phyloP scores from a whole-genome alignment of 92 coral and sea anemone genomes.

The Zoanthus sansibaricus region DNA sequence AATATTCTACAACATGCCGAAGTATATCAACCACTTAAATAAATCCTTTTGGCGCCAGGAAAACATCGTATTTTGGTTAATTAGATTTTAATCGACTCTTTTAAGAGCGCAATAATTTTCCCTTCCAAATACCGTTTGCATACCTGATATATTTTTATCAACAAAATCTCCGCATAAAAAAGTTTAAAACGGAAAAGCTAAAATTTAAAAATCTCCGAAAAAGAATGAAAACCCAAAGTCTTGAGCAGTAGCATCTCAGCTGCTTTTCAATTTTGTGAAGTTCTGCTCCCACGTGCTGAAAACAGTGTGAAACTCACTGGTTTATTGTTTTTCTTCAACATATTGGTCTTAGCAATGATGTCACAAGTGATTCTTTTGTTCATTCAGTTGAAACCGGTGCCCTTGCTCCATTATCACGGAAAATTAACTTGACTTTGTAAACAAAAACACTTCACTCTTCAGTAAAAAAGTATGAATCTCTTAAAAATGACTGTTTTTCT shows the following conservation, averaged over 20 bases:
- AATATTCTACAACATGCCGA: background rate
- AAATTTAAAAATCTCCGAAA: background rate
- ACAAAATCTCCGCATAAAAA: background rate
- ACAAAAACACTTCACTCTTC: conserved; percentile 15
- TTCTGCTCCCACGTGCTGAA: conserved; percentile 10
- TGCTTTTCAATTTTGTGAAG: background rate
- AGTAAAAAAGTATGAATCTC: background rate
- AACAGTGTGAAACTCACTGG: conserved; percentile 1
- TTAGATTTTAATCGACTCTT: background rate
- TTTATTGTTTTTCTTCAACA: background rate
- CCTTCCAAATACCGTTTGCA: background rate
- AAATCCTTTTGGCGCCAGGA: conserved; percentile 9
- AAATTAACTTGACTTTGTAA: background rate
- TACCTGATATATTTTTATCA: background rate
- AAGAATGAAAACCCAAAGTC: background rate
- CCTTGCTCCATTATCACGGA: conserved; percentile 9
- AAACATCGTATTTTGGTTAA: conserved; percentile 15
- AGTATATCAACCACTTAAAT: background rate
- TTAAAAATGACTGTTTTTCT: no score
- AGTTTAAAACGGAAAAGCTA: no score
- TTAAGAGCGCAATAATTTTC: background rate
- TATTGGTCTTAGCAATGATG: conserved; percentile 15
- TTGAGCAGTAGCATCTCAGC: background rate
- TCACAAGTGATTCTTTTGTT: background rate
- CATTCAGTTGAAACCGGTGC: background rate